Conservation (phyloP, 2,113 vertebrate genomes). For the Paramormyrops kingsleyae region DNA sequence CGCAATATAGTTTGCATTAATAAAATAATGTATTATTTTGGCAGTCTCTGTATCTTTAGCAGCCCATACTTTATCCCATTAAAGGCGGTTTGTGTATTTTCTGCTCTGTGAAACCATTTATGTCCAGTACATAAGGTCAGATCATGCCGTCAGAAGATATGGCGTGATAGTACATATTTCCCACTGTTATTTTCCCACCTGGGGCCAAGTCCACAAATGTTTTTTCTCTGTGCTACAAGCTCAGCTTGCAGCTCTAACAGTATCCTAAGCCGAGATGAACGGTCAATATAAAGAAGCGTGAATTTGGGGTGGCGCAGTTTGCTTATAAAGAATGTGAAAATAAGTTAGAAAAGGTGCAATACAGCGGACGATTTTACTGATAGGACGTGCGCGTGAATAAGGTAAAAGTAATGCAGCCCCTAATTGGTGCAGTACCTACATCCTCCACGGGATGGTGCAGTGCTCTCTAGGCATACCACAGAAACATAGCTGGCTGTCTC, state of each 20-base stretch:
- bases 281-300: neutral
- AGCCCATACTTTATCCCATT: neutral
- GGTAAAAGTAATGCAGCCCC: neutral
- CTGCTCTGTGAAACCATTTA: neutral
- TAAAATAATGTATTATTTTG: neutral
- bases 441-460: neutral
- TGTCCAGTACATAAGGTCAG: neutral
- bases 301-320: neutral
- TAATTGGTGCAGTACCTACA: neutral
- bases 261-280: neutral
- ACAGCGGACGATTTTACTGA: neutral
- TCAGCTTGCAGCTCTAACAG: neutral
- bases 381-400: neutral
- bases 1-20: neutral
- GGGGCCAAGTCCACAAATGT: neutral
- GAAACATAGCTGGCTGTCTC: neutral
- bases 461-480: neutral
- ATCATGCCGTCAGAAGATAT: neutral
- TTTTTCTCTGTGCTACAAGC: neutral
- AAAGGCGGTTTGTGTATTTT: neutral
- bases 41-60: neutral
- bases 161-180: neutral
- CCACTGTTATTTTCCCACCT: neutral
- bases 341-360: neutral
- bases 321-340: neutral